A percentile compares a stretch with the other conserved stretches of the same genome.
phyloP scores from a whole-genome alignment of 2,113 vertebrate species.

The Elephantulus edwardii region DNA sequence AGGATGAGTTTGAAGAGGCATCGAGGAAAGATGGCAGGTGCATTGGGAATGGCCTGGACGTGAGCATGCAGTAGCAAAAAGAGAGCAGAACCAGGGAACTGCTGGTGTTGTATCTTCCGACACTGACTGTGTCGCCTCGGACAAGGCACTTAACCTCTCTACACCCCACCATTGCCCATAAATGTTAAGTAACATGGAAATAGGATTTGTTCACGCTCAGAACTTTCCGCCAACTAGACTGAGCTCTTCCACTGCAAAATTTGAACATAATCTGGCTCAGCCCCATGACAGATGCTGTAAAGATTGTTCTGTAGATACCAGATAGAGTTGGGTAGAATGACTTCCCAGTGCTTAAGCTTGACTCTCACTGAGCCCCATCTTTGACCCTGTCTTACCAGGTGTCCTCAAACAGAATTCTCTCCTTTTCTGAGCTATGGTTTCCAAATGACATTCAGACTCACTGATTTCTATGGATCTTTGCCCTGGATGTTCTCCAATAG shows the following conservation, averaged over 20 bases:
- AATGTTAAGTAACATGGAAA: rapidly evolving
- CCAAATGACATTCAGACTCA: not conserved
- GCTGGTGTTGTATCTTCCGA: not conserved
- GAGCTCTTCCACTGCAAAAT: not conserved
- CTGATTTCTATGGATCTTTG: not conserved
- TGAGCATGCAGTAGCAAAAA: not conserved
- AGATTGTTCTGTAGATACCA: not conserved
- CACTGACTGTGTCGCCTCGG: not conserved
- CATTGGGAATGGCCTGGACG: not conserved
- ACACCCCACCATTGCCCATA: not conserved
- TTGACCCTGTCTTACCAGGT: not conserved
- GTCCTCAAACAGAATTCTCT: not conserved
- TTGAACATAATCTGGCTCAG: not conserved
- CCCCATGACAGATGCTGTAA: not conserved
- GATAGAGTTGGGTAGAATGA: not conserved
- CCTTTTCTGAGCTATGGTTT: not conserved
- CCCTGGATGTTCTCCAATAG: not conserved
- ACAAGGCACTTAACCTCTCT: not conserved
- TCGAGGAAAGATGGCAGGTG: no score
- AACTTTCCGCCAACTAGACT: not conserved
- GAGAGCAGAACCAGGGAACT: not conserved
- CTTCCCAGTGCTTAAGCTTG: not conserved
- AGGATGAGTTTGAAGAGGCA: not conserved
- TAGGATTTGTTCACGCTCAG: not conserved
- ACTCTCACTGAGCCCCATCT: not conserved